Conservation (phyloP, 2,888 invertebrate genomes). For the Colostygia pectinataria region DNA sequence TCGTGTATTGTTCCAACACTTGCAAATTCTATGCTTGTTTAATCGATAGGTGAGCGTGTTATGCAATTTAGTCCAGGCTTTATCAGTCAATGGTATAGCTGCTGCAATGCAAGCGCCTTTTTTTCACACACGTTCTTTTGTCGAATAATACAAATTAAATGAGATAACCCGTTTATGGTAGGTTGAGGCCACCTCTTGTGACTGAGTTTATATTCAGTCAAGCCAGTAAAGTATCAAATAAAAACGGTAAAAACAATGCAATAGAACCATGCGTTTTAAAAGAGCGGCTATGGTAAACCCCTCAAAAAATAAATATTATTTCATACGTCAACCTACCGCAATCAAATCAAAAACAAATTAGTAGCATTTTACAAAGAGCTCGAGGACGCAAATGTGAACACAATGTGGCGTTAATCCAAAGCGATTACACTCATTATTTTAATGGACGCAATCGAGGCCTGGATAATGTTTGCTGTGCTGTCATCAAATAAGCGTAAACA, state of each 20-base stretch:
- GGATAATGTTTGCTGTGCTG: background rate
- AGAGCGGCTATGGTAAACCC: too few relatives aligned
- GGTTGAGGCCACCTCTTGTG: too few relatives aligned
- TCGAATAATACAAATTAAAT: too few relatives aligned
- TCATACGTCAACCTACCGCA: background rate
- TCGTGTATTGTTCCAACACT: constrained; percentile 62
- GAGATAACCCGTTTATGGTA: too few relatives aligned
- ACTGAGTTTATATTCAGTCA: too few relatives aligned
- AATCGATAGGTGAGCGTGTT: constrained; percentile 10
- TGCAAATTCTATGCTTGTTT: constrained; percentile 40
- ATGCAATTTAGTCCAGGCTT: too few relatives aligned
- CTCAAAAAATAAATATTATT: too few relatives aligned
- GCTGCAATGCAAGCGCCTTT: too few relatives aligned
- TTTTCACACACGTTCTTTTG: too few relatives aligned
- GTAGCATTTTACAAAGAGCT: constrained; percentile 3
- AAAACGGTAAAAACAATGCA: too few relatives aligned
- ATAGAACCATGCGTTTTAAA: too few relatives aligned
- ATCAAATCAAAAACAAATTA: constrained; percentile 4
- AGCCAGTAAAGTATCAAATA: too few relatives aligned
- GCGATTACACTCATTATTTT: constrained; percentile 18
- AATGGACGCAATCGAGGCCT: constrained; percentile 10
- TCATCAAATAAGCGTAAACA: constrained; percentile 4
- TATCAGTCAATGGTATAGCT: background rate
- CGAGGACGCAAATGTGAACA: constrained; percentile 6
- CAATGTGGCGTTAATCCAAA: constrained; percentile 18